Evolutionary conservation across 2,113 vertebrate species (phyloP), one percentile per base, ranked within the genome.

Genomic region (Xenopus borealis): DNA sequence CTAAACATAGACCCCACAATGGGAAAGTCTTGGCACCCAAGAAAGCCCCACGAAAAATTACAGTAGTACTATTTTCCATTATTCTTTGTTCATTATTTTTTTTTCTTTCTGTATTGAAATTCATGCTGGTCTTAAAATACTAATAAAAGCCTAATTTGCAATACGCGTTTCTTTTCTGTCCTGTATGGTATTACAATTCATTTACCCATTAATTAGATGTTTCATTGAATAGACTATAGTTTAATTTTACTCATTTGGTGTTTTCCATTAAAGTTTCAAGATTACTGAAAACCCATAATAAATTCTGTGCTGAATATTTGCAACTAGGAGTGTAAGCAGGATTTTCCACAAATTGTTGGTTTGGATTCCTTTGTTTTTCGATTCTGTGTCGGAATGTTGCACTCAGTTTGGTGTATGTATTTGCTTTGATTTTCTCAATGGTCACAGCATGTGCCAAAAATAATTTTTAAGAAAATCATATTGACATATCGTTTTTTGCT

Each of bases 391-490:
- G 55, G 55, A 58, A 58, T 58, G 16, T 10, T 58, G 33, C 12
- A 12, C 64, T 47, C 73, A 69, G 66, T 65, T 75, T 66, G 61
- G 55, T 19, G 45, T 33, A 12, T 46, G 16, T 19, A 4, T 61
- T 30, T 40, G 50, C 58, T 47, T 67, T 62, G 58, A 68, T 75
- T 53, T 62, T 68, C 52, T 59, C 44, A 47, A 64, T 64, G 12
- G 17, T 4, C 63, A 66, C 40, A 18, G 40, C 44, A 11, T 13
- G 73, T 69, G 66, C 66, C 57, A 69, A 69, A 67, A 69, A 40
- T 62, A 58, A 75, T 55, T 67, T 75, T 55, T n/a, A 16, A 55
- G 57, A 69, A 69, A 69, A 69, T 69, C 61, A 62, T 69, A 62
- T 53, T 62, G 73, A 59, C 73, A 62, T 44, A 17, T 13, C n/a